Base-by-base conservation (phyloP, 2,888 invertebrate species). In the Agrotis ipsilon region DNA sequence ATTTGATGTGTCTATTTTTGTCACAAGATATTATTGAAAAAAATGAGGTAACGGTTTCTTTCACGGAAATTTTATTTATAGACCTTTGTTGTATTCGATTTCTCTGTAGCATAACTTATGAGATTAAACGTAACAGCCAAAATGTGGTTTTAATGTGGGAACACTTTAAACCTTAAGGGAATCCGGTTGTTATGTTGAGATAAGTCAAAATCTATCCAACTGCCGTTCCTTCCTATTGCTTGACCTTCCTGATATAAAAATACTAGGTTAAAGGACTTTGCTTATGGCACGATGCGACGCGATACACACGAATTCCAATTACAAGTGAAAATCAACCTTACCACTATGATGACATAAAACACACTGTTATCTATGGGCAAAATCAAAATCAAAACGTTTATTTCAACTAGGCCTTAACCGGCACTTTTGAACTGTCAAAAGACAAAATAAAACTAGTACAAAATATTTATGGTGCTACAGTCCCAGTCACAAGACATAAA, bases 1-100 rank as follows among this genome's bases (percentile, higher is more conserved):
- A 74, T 81, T 81, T 80, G 75, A 78, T 61, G 49, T 69, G 62
- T 81, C 72, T 70, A 74, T 84, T 79, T 78, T 68, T 27, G 49
- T 64, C 27, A 43, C 46, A 59, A 54, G 21, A 18, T 70, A 71
- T 63, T 78, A 77, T 80, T 77, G 69, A 65, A 80, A 65, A n/a
- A 66, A 65, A n/a, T 45, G 14, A 68, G 74, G 52, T 58, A 74
- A 46, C 27, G 39, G 16, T 32, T 70, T 66, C 60, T 60, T 73
- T 60, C 19, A 14, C 45, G 24, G 9, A 7, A 21, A 48, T 57
- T 69, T 32, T n/a, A 13, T n/a, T 21, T 14, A 6, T 14, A 14
- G 5, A n/a, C 9, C 32, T 19, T 51, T 32, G 13, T 49, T 57
- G 27, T 32, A 16, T 55, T 55, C n/a, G 0, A 32, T 54, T 54